Base-by-base conservation (phyloP, 2,113 vertebrate species). In the Aramus guarauna region DNA sequence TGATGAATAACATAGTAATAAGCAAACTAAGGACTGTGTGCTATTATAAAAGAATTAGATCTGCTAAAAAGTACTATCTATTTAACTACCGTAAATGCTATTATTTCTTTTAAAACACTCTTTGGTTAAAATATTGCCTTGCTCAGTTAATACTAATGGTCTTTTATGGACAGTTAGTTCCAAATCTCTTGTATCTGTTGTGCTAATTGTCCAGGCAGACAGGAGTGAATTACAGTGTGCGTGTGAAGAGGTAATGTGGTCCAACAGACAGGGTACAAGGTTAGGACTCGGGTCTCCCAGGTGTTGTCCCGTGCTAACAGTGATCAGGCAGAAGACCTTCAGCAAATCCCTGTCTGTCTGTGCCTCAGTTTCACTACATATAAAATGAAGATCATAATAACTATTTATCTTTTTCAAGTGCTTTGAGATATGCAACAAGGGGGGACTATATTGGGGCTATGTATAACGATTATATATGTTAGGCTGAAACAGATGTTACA, bases 61-160 rank as follows among this genome's bases (percentile, higher is more conserved):
- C 76, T 94, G 89, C 87, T 72, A 72, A 91, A 66, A 94, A 86
- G 68, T 94, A 94, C 92, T 92, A 85, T 94, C 90, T 82, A 21
- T 92, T 83, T 87, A 62, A 91, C 73, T 15, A 62, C 84, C 73
- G 69, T 87, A 87, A 95, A 94, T 59, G 80, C 92, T 91, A 18
- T 79, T 53, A 23, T 79, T 79, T 63, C 67, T 83, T 75, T 11
- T 55, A 73, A 77, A 89, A 53, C 88, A 82, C 74, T 92, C 56
- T 67, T 58, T 53, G 64, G 68, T 90, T 79, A 58, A 91, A 82
- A 76, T 14, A 30, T 56, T 92, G 94, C 97, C 92, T 95, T 92
- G 89, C 62, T 89, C 62, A 43, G 62, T 15, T 53, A 30, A 58
- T 56, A 52, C 3, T 19, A 75, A 67, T 34, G 82, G 47, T 56